Conservation (phyloP, 92 coral and sea anemone species). For the Palythoa caribaeorum region DNA sequence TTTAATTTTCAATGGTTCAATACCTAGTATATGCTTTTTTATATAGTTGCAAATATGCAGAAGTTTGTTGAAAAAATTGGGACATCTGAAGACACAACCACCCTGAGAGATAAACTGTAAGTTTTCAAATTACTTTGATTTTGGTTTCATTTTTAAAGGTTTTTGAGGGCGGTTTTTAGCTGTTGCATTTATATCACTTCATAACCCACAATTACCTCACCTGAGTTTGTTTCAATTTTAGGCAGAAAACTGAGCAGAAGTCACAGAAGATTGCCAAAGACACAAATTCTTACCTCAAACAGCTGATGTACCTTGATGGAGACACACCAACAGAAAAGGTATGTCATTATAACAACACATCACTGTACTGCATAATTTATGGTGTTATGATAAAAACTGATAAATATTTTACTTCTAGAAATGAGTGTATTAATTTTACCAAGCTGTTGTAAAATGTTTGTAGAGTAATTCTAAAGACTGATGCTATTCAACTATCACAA, state of each 20-base stretch:
- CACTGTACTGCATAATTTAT: too few species aligned
- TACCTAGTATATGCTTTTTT: not conserved
- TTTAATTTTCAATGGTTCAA: not conserved
- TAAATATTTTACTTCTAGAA: too few species aligned
- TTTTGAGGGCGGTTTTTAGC: too few species aligned
- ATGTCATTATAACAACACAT: too few species aligned
- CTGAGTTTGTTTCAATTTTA: constrained; percentile 26
- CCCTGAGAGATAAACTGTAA: constrained; percentile 82
- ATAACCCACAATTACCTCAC: not conserved
- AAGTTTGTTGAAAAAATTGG: constrained; percentile 91
- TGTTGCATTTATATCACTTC: too few species aligned
- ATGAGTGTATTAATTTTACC: too few species aligned
- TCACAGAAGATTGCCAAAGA: constrained; percentile 92
- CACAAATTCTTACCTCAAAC: constrained; percentile 87
- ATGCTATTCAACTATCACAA: too few species aligned
- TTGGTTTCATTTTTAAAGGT: too few species aligned
- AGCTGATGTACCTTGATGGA: constrained; percentile 76
- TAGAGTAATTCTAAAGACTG: too few species aligned
- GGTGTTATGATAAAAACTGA: too few species aligned
- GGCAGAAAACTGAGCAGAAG: constrained; percentile 86
- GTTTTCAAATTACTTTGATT: constrained; percentile 17
- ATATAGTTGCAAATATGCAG: constrained; percentile 82
- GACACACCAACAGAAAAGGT: constrained; percentile 82
- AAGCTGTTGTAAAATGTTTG: too few species aligned
- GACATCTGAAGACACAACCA: constrained; percentile 87